Evolutionary conservation across 2,888 invertebrate species (phyloP), one percentile per base, ranked within the genome.

Genomic region (Coelopa pilipes): DNA sequence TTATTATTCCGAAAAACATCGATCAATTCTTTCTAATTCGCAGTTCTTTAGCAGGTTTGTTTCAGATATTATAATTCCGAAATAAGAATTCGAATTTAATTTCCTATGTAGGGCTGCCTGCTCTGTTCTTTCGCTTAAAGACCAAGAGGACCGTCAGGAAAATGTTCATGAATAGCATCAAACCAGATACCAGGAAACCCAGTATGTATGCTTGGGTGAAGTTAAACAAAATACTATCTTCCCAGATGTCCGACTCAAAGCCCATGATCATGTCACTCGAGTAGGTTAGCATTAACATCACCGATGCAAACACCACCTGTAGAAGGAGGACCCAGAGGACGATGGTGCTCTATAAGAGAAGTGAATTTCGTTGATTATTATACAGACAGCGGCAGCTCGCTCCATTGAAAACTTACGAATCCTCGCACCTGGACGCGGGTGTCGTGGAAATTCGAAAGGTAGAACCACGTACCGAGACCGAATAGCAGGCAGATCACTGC

Each of bases 381-480:
- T 15, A 50, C 13, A 34, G 12, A 4, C 1, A 63, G 2, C 7
- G 7, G 10, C 0, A 45, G 12, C 10, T 15, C 21, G 62, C 50
- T n/a, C 13, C 15, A 45, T 7, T 12, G 11, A 24, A 34, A 13
- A 55, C 74, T 70, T 71, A 75, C 76, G 19, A 72, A 70, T 5
- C 68, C 71, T 17, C 72, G 72, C 7, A 76, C 68, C n/a, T 75
- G 72, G 45, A 74, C 59, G 46, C 77, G 77, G n/a, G 78, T 79
- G 1, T 17, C 34, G 60, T 19, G 68, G 11, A 77, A 49, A 47
- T 76, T 76, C 0, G 80, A 79, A 72, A 70, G 71, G 72, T 78
- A 79, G 63, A 78, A 78, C 80, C 80, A 80, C 2, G 75, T 77
- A 5, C 77, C 76, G 7, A 76, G 59, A 4, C 63, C 76, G 74